These are phyloP conservation scores for Hemitrygon akajei DNA, from an alignment of 2,797 vertebrate genomes.

Conservation along the genomic window DNA sequence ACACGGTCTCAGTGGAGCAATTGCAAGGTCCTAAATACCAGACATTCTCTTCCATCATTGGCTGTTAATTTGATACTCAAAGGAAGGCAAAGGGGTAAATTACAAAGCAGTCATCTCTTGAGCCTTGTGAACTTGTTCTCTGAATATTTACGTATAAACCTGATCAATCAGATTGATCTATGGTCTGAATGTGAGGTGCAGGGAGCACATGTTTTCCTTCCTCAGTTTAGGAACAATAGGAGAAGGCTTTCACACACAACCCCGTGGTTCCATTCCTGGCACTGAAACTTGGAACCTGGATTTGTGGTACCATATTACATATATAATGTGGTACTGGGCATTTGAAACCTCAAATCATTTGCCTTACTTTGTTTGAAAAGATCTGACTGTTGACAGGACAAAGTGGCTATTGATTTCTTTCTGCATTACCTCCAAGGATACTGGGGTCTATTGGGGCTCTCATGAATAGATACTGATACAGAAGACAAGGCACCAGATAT, in stretches of 20 bases:
- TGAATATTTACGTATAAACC: not conserved
- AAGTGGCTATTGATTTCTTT: slow-evolving; percentile 24
- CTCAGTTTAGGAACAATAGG: not conserved
- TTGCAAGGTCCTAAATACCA: no score
- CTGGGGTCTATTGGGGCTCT: not conserved
- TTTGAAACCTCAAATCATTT: not conserved
- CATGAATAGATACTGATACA: not conserved
- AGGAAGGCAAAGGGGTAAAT: not conserved
- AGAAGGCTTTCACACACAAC: not conserved
- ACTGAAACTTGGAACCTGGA: not conserved
- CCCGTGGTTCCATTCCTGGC: not conserved
- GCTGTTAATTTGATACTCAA: not conserved
- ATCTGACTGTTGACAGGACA: not conserved
- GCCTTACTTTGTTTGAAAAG: slow-evolving; percentile 1
- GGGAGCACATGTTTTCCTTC: not conserved
- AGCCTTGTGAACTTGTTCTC: not conserved
- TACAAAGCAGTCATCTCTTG: not conserved
- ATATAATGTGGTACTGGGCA: not conserved
- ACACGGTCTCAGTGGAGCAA: not conserved
- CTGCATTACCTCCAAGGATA: not conserved
- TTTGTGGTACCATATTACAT: no score
- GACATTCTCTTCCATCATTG: not conserved
- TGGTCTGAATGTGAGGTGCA: not conserved
- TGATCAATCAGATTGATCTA: not conserved
- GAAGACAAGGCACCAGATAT: not conserved